Base-by-base conservation (phyloP, 1,140 invertebrate species). In the Tetramorium parvispinum region DNA sequence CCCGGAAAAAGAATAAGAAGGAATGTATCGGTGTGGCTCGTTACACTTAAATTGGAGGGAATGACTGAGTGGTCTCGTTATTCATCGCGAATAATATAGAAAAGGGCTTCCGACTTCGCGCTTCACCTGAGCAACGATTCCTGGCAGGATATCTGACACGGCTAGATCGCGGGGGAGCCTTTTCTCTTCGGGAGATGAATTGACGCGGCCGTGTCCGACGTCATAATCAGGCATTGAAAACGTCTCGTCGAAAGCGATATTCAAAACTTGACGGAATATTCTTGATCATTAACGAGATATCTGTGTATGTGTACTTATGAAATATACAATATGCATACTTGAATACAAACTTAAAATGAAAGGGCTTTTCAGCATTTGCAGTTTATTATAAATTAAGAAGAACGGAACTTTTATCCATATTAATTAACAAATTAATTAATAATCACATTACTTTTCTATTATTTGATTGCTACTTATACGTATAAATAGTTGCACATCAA, bases 11-110 rank as follows among this genome's bases (percentile, higher is more conserved):
- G 94, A 95, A 95, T 95, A 94, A 95, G 94, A 94, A 94, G 91
- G 93, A 95, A 94, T 90, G 94, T 95, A 95, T 95, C 94, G 94
- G 94, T 95, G 94, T 94, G 94, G 93, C 94, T 95, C 94, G 94
- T 95, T 95, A 95, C 93, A 94, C 94, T 95, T 93, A 95, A 95
- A 95, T 95, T 95, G 94, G 94, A 95, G 94, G 93, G 94, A 95
- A 95, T 95, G 94, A 95, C 94, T 93, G 94, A 95, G 94, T 94
- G 93, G 91, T 93, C 92, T 94, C 94, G 92, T 95, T 95, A 95
- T 95, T 95, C 94, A 95, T 92, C 89, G 91, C 91, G 92, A 94
- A 94, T 94, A 95, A 95, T 95, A 95, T 94, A 93, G 93, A 93
- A 93, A 94, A 93, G 91, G 89, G 92, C 89, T 88, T 87, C 81